Evolutionary conservation across 2,797 vertebrate species (phyloP), one percentile per base, ranked within the genome.

Genomic region (Meda fulgida): DNA sequence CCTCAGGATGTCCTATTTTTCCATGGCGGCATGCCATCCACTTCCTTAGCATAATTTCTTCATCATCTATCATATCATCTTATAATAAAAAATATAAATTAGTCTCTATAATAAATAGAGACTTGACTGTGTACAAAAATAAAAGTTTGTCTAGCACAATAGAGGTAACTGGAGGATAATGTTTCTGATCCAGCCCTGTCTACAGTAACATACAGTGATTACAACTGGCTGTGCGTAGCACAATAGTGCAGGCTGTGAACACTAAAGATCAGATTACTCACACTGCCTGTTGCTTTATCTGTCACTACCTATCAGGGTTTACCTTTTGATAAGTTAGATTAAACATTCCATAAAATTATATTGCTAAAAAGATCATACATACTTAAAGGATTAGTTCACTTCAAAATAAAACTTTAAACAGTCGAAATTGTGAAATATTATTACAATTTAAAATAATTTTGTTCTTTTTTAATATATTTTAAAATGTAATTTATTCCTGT

Each of bases 1-100:
- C 93, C 92, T 91, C 89, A 79, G 92, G 92, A 93, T 93, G 86
- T 72, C 7, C n/a, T 73, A 72, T 55, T 87, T 92, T 91, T 90
- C 89, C 90, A 88, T 10, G 71, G 86, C 70, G 80, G 66, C 87
- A 16, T 19, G 85, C 58, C 85, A 58, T 84, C 88, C 87, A 91
- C 87, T 90, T 92, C 89, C 90, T 88, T 4, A 34, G 29, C 34
- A 8, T 70, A 0, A 26, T 51, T 83, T 75, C 70, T 36, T 18
- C 51, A 29, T 85, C 1, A 14, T 46, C 43, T 36, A 36, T 58
- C 31, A 23, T 16, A 3, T 8, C 2, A 2, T 26, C 14, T 77
- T 38, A n/a, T 58, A 40, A 58, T 26, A 58, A 26, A 48, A 8
- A 14, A 75, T 38, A 38, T 18, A 16, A 53, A 38, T 31, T 14